Percentiles rank a stretch among this genome's conserved stretches.
These are phyloP conservation scores for Austrofundulus limnaeus DNA, from an alignment of 2,113 vertebrate genomes.

Conservation along the genomic window DNA sequence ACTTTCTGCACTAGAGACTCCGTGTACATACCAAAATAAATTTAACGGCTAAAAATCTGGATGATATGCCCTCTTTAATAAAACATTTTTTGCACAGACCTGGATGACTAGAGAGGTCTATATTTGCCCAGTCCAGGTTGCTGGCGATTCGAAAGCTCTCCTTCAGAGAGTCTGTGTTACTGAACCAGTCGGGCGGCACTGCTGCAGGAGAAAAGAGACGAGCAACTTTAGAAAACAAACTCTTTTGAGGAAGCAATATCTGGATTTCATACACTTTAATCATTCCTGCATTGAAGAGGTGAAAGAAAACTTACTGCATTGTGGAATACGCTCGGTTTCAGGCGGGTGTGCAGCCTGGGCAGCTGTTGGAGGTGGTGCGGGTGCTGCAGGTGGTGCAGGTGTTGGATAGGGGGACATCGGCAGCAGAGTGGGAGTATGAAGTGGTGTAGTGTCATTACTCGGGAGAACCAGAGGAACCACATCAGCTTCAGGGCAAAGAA, in stretches of 20 bases:
- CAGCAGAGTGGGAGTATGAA: slow-evolving; percentile 89
- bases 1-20: too few relatives aligned
- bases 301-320: slow-evolving; percentile 52
- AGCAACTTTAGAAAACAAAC: slow-evolving; percentile 6
- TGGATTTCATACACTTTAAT: not conserved
- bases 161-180: slow-evolving; percentile 90
- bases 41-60: too few relatives aligned
- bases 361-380: not conserved
- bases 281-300: not conserved
- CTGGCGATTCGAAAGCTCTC: slow-evolving; percentile 96
- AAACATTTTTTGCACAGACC: slow-evolving; percentile 77
- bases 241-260: not conserved
- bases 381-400: slow-evolving; percentile 8
- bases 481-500: slow-evolving; percentile 74
- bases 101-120: slow-evolving; percentile 92
- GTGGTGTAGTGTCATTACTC: slow-evolving; percentile 77
- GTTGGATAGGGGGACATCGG: slow-evolving; percentile 72
- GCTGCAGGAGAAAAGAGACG: slow-evolving; percentile 66
- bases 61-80: not conserved
- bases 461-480: slow-evolving; percentile 62
- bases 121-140: slow-evolving; percentile 94
- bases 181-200: slow-evolving; percentile 92
- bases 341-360: slow-evolving; percentile 20
- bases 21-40: too few relatives aligned
- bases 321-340: slow-evolving; percentile 49